Evolutionary conservation across 2,888 invertebrate genomes (phyloP), one percentile per base, ranked within the genome.

Genomic region (Prosopocoilus inquinatus): DNA sequence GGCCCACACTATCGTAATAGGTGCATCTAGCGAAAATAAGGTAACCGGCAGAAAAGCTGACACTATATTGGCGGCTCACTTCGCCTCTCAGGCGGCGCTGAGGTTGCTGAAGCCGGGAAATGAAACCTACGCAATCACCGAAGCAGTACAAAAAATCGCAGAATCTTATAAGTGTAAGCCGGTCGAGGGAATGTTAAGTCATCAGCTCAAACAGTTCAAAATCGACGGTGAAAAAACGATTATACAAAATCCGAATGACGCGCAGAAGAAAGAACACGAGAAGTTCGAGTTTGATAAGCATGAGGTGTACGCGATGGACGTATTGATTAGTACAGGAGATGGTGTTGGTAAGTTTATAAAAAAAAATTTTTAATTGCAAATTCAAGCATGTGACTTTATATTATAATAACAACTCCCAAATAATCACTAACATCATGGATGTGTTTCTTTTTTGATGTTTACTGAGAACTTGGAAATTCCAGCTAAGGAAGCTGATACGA

Each of bases 151-250:
- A 78, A 95, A 94, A 80, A 89, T 96, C 63, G 90, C 94, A 62
- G 92, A 95, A 63, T 86, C 90, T 46, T 99, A 84, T 80, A 92
- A 94, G 67, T 98, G 98, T 79, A 98, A 97, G 78, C 98, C 99
- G 20, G 90, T 99, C 49, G 98, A 99, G 80, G 67, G 78, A 63
- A 92, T 92, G 93, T 81, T 94, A 50, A 93, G 92, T 69, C 97
- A 98, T 78, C 96, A 98, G 74, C 80, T 99, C 62, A 95, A 96
- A 78, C 94, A 95, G 76, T 93, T 93, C 77, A 90, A 92, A 75
- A 97, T 97, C 74, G 97, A 99, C 78, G 98, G 98, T 12, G 97
- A 97, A 70, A 99, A 99, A 79, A 91, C 94, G 16, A 93, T 96
- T 65, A 94, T 95, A 70, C 94, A 97, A 78, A 99, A 99, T 79